Evolutionary conservation across 2,113 vertebrate genomes (phyloP), one percentile per base, ranked within the genome.

Genomic region (Chloropsis cyanopogon): DNA sequence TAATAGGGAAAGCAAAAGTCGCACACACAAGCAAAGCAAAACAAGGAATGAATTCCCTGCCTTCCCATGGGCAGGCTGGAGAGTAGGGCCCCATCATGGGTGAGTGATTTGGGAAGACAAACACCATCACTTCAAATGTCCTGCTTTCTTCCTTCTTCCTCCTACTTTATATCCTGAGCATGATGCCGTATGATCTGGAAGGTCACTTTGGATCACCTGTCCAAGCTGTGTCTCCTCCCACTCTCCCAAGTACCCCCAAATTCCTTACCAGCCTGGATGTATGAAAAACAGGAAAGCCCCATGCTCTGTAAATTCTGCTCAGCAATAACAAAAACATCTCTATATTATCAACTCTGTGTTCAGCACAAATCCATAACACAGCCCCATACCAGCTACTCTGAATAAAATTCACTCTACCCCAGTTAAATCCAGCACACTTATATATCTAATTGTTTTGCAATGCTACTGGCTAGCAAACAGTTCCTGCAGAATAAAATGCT

Each of bases 191-290:
- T 37, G 14, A 4, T 56, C 33, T 61, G 79, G 49, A 69, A 69
- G 14, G 41, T 69, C 29, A 42, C 11, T 47, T 76, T 15, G 63
- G 8, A 6, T 56, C 22, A 33, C 35, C 15, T 83, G 14, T 54
- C 25, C 0, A 0, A 18, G 12, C 20, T 68, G 23, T 41, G 14
- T 63, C 25, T 63, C 70, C 5, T 83, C 18, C n/a, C 17, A 54
- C 1, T 22, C 14, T 76, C 64, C 41, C 47, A 26, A 61, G 31
- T 41, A 76, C 21, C 11, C 9, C 70, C 14, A 61, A 5, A 11
- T 54, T 68, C 70, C 47, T 82, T 25, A 41, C 14, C 21, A 49
- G 25, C 22, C 13, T 56, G 17, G 22, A 6, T 41, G 17, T 61
- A 26, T 0, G 0, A 54, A 69, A 69, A 69, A 22, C 25, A 42